Conservation (phyloP, 2,113 vertebrate species). For the Apodemus speciosus region DNA sequence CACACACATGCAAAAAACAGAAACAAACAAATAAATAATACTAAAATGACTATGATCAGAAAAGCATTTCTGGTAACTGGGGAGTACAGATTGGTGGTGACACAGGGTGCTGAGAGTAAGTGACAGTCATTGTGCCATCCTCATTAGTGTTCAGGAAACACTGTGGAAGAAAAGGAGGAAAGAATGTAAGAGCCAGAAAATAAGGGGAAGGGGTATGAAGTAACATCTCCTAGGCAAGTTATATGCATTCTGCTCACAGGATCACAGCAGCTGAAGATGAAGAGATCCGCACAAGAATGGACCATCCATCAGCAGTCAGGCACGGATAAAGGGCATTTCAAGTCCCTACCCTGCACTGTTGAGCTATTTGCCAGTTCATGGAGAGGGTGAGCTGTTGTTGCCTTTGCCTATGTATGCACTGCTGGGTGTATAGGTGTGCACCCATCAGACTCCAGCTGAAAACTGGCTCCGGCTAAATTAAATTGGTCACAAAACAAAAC, state of each 20-base stretch:
- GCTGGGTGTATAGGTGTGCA: too few species aligned
- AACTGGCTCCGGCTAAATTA: background rate
- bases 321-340: too few species aligned
- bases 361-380: background rate
- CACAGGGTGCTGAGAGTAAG: background rate
- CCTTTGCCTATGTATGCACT: too few species aligned
- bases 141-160: background rate
- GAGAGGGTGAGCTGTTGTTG: background rate
- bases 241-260: too few species aligned
- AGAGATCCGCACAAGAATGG: too few species aligned
- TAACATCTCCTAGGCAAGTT: too few species aligned
- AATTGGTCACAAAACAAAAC: background rate
- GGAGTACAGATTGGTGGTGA: background rate
- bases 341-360: background rate
- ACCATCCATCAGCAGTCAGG: too few species aligned
- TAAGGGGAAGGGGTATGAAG: too few species aligned
- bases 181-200: background rate
- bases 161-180: too few species aligned
- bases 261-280: background rate
- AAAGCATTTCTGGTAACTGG: background rate
- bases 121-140: background rate
- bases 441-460: too few species aligned
- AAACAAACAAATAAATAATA: background rate
- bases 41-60: background rate
- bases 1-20: too few species aligned